Evolutionary conservation across 2,113 vertebrate species (phyloP).

Genomic region (Anarrhichthys ocellatus): DNA sequence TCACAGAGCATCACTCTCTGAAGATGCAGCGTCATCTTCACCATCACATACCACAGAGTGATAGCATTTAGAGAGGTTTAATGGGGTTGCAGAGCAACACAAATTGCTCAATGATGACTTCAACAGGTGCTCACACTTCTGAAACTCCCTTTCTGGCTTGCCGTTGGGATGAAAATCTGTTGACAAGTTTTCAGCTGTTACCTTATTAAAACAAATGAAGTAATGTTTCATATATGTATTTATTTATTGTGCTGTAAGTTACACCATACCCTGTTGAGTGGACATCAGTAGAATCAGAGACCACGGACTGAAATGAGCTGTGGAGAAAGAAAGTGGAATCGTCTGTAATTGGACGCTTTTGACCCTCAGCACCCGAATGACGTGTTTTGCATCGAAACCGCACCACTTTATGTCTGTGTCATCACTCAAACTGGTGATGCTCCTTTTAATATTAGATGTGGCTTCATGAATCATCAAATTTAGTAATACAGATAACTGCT

Average conservation of each 20-base stretch:
- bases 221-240: background rate
- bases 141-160: background rate
- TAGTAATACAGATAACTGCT: background rate
- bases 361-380: background rate
- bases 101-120: background rate
- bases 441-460: background rate
- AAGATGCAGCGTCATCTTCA: background rate
- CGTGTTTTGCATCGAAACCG: background rate
- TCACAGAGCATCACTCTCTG: background rate
- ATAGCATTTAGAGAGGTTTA: background rate
- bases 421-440: background rate
- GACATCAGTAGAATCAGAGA: background rate
- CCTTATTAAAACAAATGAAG: background rate
- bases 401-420: background rate
- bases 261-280: background rate
- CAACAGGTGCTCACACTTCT: background rate
- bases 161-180: background rate
- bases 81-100: background rate
- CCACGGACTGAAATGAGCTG: background rate
- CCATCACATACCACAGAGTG: background rate
- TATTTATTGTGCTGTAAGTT: background rate
- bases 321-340: background rate
- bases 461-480: background rate
- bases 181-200: background rate
- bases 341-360: background rate